Conservation (phyloP, 2,888 invertebrate genomes). For the Caenorhabditis uteleia region DNA sequence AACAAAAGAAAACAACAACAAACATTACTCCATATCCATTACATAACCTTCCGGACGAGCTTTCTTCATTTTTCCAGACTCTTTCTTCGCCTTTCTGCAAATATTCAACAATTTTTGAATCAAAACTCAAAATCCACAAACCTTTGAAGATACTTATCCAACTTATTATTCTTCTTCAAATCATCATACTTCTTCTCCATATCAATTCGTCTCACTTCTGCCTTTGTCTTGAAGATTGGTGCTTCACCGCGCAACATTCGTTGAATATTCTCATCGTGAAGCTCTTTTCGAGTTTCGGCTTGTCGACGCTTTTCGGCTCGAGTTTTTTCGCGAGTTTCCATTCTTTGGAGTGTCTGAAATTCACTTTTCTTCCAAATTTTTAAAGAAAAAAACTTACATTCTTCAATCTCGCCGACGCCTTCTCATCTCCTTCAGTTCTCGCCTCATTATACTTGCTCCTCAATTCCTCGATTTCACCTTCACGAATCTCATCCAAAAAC, state of each 20-base stretch:
- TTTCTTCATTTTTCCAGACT: conserved; percentile 41
- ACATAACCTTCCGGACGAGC: conserved; percentile 20
- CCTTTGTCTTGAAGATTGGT: conserved; percentile 51
- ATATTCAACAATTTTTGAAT: no score
- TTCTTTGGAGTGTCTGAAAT: conserved; percentile 31
- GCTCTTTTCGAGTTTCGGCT: conserved; percentile 49
- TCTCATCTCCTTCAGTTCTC: conserved; percentile 18
- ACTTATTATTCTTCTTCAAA: conserved; percentile 45
- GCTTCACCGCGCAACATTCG: conserved; percentile 60
- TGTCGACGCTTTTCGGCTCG: conserved; percentile 49
- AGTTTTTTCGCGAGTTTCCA: conserved; percentile 34
- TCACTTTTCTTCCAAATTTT: not conserved
- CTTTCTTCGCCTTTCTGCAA: conserved; percentile 37
- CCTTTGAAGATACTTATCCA: conserved; percentile 53
- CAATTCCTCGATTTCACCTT: conserved; percentile 49
- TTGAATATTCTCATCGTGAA: conserved; percentile 59
- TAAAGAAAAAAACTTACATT: conserved; percentile 13
- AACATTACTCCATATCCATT: conserved; percentile 32
- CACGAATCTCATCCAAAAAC: conserved; percentile 58
- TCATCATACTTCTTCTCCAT: conserved; percentile 55
- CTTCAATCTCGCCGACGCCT: conserved; percentile 18
- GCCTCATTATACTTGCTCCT: conserved; percentile 15
- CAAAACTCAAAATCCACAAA: no score
- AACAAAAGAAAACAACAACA: conserved; percentile 1
- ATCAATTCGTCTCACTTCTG: conserved; percentile 43